Conservation (phyloP, 2,113 vertebrate genomes). For the Campylomormyrus numenius region DNA sequence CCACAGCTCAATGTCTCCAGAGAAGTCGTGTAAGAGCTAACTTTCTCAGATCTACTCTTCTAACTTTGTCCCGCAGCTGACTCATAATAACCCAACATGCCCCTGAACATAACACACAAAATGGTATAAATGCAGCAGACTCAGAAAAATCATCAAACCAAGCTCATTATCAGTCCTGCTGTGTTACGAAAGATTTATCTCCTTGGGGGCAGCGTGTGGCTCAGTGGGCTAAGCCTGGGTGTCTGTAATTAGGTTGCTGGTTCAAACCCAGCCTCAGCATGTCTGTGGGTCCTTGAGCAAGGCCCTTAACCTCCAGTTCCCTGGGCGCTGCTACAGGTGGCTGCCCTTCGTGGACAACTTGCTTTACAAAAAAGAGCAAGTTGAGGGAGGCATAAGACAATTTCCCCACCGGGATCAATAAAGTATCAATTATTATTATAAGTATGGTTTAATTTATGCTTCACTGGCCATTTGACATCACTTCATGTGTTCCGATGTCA, state of each 20-base stretch:
- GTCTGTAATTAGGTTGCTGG: too few relatives aligned
- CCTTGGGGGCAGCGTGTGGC: too few relatives aligned
- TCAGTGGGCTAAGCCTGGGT: too few relatives aligned
- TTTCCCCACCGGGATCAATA: too few relatives aligned
- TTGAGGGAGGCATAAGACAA: too few relatives aligned
- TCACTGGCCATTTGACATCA: not conserved
- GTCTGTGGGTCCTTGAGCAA: too few relatives aligned
- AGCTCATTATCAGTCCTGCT: not conserved
- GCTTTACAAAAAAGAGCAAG: too few relatives aligned
- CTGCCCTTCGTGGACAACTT: too few relatives aligned
- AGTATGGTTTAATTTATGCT: not conserved
- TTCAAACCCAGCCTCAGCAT: too few relatives aligned
- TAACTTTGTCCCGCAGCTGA: not conserved
- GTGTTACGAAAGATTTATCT: not conserved
- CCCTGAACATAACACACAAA: not conserved
- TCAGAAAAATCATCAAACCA: not conserved
- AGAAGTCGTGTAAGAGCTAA: conserved; percentile 40
- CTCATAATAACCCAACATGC: not conserved
- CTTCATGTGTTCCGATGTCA: not conserved
- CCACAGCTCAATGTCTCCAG: conserved; percentile 34
- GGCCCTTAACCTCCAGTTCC: too few relatives aligned
- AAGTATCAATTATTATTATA: too few relatives aligned
- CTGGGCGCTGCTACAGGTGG: too few relatives aligned
- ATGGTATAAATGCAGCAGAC: not conserved
- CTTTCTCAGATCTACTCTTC: not conserved